Evolutionary conservation across 2,797 vertebrate species (phyloP), one percentile per base, ranked within the genome.

Genomic region (Platyrinchus mystaceus): DNA sequence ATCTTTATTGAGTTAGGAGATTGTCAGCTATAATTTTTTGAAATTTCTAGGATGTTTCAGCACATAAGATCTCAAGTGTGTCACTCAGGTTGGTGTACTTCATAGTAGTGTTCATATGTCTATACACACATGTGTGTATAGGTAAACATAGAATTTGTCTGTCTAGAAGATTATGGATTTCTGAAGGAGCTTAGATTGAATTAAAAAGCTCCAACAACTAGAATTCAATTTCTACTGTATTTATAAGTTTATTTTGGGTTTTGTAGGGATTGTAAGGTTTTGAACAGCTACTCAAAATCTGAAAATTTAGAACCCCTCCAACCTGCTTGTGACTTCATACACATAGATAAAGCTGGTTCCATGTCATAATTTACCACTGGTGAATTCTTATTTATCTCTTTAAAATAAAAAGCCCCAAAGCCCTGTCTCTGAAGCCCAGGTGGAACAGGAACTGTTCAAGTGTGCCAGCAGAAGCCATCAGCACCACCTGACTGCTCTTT

Each of bases 1-100:
- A 5, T 73, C 74, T 88, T 94, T 91, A 85, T 53, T 82, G 67
- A 87, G 74, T 90, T 93, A 93, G 63, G 77, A 87, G 73, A 70
- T 84, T 84, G 85, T 75, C 69, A 46, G 24, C 67, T 66, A 5
- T 82, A 52, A 69, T 91, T 90, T 91, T 78, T 82, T 70, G 23
- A 39, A 88, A 84, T 89, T 70, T 59, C 59, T 76, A 17, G 37
- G 67, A 70, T 77, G 73, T 68, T 94, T 73, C 30, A 26, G 75
- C 87, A 53, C 58, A 50, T 56, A 37, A 39, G 63, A 52, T 52
- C 52, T 80, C 55, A 70, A 76, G 55, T 0, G 0, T 73, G n/a
- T 71, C 10, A 6, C 58, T 84, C 44, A 41, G 34, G 34, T 70
- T 84, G 71, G 8, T 87, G 60, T 55, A 60, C 36, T 79, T 78